A percentile compares a stretch with the other conserved stretches of the same genome.
phyloP scores from a whole-genome alignment of 2,888 invertebrate genomes.

The Parasteatoda lunata region DNA sequence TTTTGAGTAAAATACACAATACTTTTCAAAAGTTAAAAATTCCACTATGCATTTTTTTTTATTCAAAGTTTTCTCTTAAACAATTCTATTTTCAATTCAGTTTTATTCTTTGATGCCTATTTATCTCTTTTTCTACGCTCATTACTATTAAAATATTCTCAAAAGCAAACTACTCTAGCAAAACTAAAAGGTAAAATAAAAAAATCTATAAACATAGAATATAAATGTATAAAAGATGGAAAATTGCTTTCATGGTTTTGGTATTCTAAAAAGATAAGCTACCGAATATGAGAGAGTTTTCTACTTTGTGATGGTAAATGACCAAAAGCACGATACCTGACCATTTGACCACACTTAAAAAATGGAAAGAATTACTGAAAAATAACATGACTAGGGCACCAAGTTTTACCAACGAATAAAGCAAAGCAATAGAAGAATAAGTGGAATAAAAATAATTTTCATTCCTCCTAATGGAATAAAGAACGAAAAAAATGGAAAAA shows the following conservation, averaged over 20 bases:
- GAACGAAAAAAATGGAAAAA: background rate
- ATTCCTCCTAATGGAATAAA: background rate
- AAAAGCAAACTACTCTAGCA: constrained; percentile 15
- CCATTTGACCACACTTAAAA: constrained; percentile 28
- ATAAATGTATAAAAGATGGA: constrained; percentile 37
- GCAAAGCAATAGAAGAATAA: too few species aligned
- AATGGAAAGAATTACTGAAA: too few species aligned
- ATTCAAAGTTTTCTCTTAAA: too few species aligned
- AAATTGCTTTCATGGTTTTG: constrained; percentile 41
- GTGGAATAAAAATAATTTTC: background rate
- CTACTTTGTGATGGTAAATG: constrained; percentile 20
- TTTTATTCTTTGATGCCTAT: constrained; percentile 32
- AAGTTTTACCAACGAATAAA: too few species aligned
- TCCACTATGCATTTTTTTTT: too few species aligned
- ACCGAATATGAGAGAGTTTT: constrained; percentile 1
- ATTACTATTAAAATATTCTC: constrained; percentile 57
- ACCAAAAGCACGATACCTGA: constrained; percentile 47
- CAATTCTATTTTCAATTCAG: background rate
- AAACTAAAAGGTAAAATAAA: constrained; percentile 2
- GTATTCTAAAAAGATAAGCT: constrained; percentile 24
- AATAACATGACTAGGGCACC: too few species aligned
- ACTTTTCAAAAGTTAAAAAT: too few species aligned
- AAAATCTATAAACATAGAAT: constrained; percentile 4
- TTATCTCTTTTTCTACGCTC: constrained; percentile 30
- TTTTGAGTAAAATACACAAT: too few species aligned